Percentiles rank a stretch among this genome's conserved stretches.
Conservation (phyloP, 2,888 invertebrate species). For the Drosophila melanosoma region DNA sequence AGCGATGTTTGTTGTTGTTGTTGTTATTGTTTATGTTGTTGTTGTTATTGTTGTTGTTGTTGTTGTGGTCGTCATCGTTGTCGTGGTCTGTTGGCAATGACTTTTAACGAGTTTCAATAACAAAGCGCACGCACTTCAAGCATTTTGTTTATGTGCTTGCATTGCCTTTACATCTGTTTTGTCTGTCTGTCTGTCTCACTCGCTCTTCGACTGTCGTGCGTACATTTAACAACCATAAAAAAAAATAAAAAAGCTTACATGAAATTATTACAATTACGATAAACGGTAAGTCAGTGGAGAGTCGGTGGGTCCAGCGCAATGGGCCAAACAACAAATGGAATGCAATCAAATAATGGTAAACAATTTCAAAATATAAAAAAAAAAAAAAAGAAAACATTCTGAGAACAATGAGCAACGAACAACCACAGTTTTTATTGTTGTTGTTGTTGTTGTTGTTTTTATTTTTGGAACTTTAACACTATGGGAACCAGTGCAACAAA, state of each 20-base stretch:
- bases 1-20: slow-evolving; percentile 18
- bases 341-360: slow-evolving; percentile 57
- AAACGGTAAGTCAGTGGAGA: slow-evolving; percentile 54
- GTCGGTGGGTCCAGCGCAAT: slow-evolving; percentile 24
- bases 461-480: slow-evolving; percentile 6
- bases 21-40: slow-evolving; percentile 10
- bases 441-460: slow-evolving; percentile 12
- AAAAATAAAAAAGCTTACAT: slow-evolving; percentile 35
- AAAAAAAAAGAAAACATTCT: slow-evolving; percentile 7
- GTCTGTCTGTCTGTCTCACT: slow-evolving; percentile 22
- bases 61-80: slow-evolving; percentile 48
- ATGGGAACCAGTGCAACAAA: slow-evolving; percentile 55
- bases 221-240: slow-evolving; percentile 19
- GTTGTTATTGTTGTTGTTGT: slow-evolving; percentile 34
- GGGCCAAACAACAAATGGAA: slow-evolving; percentile 42
- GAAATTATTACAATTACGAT: slow-evolving; percentile 77
- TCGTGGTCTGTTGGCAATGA: slow-evolving; percentile 58
- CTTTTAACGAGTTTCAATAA: slow-evolving; percentile 79
- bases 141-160: slow-evolving; percentile 71
- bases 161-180: slow-evolving; percentile 53
- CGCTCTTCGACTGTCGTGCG: slow-evolving; percentile 1
- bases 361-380: slow-evolving; percentile 38
- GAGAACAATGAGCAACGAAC: slow-evolving; percentile 31
- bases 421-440: slow-evolving; percentile 3
- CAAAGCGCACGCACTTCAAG: slow-evolving; percentile 77